A percentile compares a stretch with the other conserved stretches of the same genome.
Evolutionary conservation across 2,888 invertebrate species (phyloP).

Genomic region (Drosophila multiciliata): DNA sequence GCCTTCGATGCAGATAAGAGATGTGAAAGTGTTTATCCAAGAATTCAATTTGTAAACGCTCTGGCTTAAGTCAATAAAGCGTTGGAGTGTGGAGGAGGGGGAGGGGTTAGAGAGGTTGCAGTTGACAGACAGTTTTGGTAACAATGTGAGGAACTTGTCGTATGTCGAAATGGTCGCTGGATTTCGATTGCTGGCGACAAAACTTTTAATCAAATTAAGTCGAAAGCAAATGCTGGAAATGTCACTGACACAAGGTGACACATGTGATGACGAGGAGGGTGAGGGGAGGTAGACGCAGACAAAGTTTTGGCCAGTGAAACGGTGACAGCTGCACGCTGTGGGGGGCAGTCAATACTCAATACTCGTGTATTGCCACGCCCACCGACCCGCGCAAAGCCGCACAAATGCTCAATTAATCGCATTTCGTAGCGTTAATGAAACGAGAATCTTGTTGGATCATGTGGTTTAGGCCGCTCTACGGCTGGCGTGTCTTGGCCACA

Average conservation of each 20-base stretch:
- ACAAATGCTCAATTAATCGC: conserved; percentile 80
- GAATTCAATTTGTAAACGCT: conserved; percentile 51
- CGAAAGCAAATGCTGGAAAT: conserved; percentile 64
- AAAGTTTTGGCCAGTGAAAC: conserved; percentile 68
- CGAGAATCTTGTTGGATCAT: conserved; percentile 67
- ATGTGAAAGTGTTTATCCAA: conserved; percentile 28
- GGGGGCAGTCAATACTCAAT: conserved; percentile 54
- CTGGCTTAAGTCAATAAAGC: conserved; percentile 39
- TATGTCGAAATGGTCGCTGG: conserved; percentile 11
- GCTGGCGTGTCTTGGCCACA: conserved; percentile 39
- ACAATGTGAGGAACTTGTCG: conserved; percentile 33
- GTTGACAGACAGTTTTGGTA: conserved; percentile 18
- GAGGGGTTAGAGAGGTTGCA: background rate
- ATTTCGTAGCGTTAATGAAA: conserved; percentile 72
- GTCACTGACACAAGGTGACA: conserved; percentile 73
- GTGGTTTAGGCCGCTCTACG: conserved; percentile 50
- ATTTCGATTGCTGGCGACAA: conserved; percentile 47
- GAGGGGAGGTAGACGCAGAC: background rate
- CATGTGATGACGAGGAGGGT: conserved; percentile 46
- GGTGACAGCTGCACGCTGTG: conserved; percentile 60
- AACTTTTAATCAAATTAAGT: conserved; percentile 80
- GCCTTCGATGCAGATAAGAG: conserved; percentile 21
- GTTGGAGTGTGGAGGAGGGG: no score
- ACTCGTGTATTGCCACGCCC: conserved; percentile 21
- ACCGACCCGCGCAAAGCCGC: conserved; percentile 39